Evolutionary conservation across 2,888 invertebrate genomes (phyloP), one percentile per base, ranked within the genome.

Genomic region (Oligia latruncula): DNA sequence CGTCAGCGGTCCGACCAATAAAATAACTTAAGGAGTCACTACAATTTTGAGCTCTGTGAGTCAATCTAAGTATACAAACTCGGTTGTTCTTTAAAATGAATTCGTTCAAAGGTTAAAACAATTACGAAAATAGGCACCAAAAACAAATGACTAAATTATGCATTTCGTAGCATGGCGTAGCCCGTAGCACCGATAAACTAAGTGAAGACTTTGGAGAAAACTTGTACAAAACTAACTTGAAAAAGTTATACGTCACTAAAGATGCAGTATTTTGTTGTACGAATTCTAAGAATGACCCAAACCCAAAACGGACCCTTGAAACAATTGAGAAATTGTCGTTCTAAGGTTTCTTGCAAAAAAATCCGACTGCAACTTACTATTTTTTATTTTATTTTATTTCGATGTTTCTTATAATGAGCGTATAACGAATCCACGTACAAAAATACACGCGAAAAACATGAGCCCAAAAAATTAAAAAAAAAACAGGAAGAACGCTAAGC

Each of bases 1-100:
- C 85, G 67, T 68, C 71, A 84, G 66, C 60, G n/a, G 52, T n/a
- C 35, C 52, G n/a, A n/a, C n/a, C 35, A 83, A 62, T 52, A 43
- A 35, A 74, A 74, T 43, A 77, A 58, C 40, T 29, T 23, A 52
- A 81, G 20, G 17, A 52, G 35, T 58, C 58, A 52, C 43, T 60
- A 15, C 15, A 43, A 29, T 46, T 66, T 80, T 8, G 29, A 40
- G n/a, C 17, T 62, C 1, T 40, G 15, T 82, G 71, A 49, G 23
- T 84, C 81, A 72, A n/a, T 35, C 29, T 43, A 62, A 15, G 8
- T 35, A 68, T n/a, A 29, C 17, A 13, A 29, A 64, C 49, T 43
- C 23, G 2, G 29, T 15, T 52, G 35, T 35, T 35, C 13, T 11
- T 58, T 9, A 1, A 43, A 74, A 52, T 46, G 4, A 23, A 35